A percentile compares a stretch with the other conserved stretches of the same genome.
These are phyloP conservation scores for Coranthus polyacanthus DNA, from an alignment of 2,797 vertebrate species.

Conservation along the genomic window DNA sequence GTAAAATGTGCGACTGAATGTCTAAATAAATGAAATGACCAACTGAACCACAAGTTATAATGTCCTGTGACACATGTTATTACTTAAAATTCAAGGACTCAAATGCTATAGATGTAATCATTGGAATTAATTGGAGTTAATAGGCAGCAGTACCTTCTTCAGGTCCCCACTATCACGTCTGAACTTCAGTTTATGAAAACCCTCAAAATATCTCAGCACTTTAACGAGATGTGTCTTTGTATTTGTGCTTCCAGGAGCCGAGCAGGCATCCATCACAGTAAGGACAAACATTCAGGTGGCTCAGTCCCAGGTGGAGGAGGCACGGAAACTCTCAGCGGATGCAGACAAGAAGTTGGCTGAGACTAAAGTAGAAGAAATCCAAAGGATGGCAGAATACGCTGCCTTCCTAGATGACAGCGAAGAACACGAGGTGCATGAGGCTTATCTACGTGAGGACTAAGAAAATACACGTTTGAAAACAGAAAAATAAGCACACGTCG, in stretches of 20 bases:
- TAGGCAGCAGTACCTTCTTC: slow-evolving; percentile 9
- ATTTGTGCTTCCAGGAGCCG: slow-evolving; percentile 85
- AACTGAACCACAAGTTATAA: no score
- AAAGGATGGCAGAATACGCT: slow-evolving; percentile 83
- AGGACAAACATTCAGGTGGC: slow-evolving; percentile 90
- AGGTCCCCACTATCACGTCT: background rate
- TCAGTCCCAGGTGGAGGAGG: slow-evolving; percentile 90
- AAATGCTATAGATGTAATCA: no score
- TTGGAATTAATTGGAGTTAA: no score
- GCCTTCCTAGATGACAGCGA: slow-evolving; percentile 73
- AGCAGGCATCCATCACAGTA: slow-evolving; percentile 88
- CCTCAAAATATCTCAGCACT: background rate
- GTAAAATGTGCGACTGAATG: slow-evolving; percentile 8
- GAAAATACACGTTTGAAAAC: slow-evolving; percentile 1
- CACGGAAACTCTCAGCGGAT: slow-evolving; percentile 85
- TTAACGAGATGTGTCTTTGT: slow-evolving; percentile 7
- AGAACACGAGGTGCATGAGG: slow-evolving; percentile 84
- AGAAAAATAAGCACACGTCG: no score
- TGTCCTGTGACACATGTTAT: no score
- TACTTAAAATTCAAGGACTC: no score
- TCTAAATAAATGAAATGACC: no score
- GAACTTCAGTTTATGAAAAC: background rate
- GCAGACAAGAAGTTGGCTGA: slow-evolving; percentile 93
- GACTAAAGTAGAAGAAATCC: slow-evolving; percentile 93
- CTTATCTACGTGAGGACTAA: slow-evolving; percentile 96